These are phyloP conservation scores for Morelia viridis DNA, from an alignment of 2,797 vertebrate species.

Conservation along the genomic window DNA sequence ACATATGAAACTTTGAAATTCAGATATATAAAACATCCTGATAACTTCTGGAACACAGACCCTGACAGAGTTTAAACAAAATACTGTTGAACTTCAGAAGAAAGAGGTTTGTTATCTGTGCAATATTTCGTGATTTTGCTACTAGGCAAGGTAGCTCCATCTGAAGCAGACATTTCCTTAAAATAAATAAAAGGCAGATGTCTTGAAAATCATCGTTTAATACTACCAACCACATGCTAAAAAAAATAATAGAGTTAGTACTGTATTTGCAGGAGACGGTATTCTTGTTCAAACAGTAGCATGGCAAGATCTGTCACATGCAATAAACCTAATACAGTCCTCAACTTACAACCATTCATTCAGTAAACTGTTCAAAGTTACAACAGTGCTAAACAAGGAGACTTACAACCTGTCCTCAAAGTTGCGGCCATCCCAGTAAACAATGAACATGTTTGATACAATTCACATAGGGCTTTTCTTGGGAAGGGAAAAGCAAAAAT, in stretches of 20 bases:
- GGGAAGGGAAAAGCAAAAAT: not conserved
- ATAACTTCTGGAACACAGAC: not conserved
- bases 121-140: not conserved
- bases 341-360: too few relatives aligned
- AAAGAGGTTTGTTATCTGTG: not conserved
- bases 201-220: not conserved
- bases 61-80: not conserved
- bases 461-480: not conserved
- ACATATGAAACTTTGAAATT: not conserved
- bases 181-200: not conserved
- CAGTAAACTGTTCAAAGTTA: too few relatives aligned
- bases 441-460: not conserved
- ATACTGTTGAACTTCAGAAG: not conserved
- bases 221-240: not conserved
- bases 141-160: not conserved
- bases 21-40: not conserved
- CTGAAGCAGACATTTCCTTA: not conserved
- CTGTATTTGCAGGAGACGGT: not conserved
- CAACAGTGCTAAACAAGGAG: too few relatives aligned
- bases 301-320: constrained; percentile 1
- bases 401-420: too few relatives aligned
- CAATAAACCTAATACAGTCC: constrained; percentile 16
- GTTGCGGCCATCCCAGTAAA: not conserved
- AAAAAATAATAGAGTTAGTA: constrained; percentile 10
- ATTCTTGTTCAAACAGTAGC: not conserved